Percentiles rank a stretch among this genome's conserved stretches.
phyloP scores from a whole-genome alignment of 2,888 invertebrate genomes.

The Iphiclides podalirius region DNA sequence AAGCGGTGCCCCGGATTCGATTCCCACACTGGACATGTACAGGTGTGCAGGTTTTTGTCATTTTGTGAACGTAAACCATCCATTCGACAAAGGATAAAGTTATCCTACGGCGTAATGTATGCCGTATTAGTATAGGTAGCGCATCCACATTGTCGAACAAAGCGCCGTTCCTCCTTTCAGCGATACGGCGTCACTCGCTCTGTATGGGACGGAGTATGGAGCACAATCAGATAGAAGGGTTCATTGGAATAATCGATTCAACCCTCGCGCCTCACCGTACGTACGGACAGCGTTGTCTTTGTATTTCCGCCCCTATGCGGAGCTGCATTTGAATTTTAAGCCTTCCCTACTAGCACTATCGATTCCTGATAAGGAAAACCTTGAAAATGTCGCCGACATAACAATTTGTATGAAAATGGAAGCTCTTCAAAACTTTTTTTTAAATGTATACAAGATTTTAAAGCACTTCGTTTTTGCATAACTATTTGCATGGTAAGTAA shows the following conservation, averaged over 20 bases:
- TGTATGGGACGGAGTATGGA: slow-evolving; percentile 31
- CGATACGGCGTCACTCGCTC: slow-evolving; percentile 29
- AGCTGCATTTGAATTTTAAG: slow-evolving; percentile 32
- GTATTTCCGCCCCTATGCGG: not conserved
- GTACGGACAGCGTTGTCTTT: slow-evolving; percentile 48
- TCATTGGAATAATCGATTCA: slow-evolving; percentile 64
- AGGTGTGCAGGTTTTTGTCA: too few species aligned
- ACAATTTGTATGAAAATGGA: too few species aligned
- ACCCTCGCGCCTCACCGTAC: slow-evolving; percentile 49
- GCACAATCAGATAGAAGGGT: slow-evolving; percentile 53
- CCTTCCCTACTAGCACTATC: not conserved
- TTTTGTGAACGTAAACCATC: too few species aligned
- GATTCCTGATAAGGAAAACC: not conserved
- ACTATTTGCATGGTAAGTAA: too few species aligned
- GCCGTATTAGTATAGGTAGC: not conserved
- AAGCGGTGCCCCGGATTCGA: too few species aligned
- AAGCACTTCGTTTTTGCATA: too few species aligned
- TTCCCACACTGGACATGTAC: too few species aligned
- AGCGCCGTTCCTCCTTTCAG: slow-evolving; percentile 19
- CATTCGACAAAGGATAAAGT: not conserved
- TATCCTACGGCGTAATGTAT: slow-evolving; percentile 1
- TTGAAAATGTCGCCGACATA: too few species aligned
- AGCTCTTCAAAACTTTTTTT: not conserved
- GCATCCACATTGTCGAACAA: slow-evolving; percentile 15
- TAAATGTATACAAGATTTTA: not conserved